Conservation (phyloP, 2,797 vertebrate species). For the Babyrousa celebensis region DNA sequence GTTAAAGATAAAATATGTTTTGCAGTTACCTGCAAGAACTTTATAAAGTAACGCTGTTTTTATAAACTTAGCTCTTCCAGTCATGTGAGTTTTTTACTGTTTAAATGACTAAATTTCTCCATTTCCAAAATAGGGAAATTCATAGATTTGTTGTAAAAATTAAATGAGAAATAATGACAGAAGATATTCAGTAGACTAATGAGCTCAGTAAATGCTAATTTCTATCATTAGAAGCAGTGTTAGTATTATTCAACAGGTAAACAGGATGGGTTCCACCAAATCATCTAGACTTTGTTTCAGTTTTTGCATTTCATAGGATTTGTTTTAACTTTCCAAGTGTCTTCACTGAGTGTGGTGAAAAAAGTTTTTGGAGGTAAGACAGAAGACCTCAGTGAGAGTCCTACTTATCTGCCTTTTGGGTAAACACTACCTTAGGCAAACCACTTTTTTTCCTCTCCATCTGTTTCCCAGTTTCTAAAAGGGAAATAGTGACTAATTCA, state of each 20-base stretch:
- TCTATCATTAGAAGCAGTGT: neutral
- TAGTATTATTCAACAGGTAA: neutral
- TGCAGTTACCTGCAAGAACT: neutral
- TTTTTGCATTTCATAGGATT: neutral
- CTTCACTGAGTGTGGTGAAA: neutral
- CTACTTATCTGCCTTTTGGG: neutral
- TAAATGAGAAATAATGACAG: conserved; percentile 43
- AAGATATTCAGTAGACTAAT: neutral
- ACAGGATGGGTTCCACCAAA: neutral
- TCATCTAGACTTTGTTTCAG: neutral
- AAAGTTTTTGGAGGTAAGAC: neutral
- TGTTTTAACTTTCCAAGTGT: neutral
- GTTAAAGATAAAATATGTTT: neutral
- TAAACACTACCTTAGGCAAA: neutral
- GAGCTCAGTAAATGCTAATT: neutral
- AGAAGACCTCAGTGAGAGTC: neutral
- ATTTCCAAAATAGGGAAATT: conserved; percentile 1
- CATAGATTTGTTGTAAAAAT: neutral
- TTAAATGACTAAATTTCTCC: neutral
- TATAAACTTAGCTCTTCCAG: neutral
- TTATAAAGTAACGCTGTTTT: neutral
- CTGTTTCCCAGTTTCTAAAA: neutral
- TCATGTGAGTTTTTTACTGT: neutral
- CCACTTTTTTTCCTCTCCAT: neutral
- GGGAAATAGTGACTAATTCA: neutral